Evolutionary conservation across 2,888 invertebrate species (phyloP).

Genomic region (Chaetoderma sp.): DNA sequence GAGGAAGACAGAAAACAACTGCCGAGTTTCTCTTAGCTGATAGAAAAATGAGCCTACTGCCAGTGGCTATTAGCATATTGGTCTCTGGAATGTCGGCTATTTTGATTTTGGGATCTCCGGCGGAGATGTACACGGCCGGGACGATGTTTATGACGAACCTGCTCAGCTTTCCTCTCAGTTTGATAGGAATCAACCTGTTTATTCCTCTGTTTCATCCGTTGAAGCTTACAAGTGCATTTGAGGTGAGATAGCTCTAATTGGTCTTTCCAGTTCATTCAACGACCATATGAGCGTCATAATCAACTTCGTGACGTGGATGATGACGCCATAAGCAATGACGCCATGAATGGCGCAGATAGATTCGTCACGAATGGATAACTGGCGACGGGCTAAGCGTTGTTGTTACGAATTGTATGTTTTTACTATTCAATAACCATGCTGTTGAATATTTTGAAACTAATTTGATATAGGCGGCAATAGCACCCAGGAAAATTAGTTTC

Average conservation of each 20-base stretch:
- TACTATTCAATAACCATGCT: too few species aligned
- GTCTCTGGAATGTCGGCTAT: constrained; percentile 66
- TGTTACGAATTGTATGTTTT: too few species aligned
- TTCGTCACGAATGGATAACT: too few species aligned
- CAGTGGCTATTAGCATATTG: constrained; percentile 59
- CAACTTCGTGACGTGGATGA: too few species aligned
- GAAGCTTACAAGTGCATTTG: constrained; percentile 42
- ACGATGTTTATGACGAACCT: constrained; percentile 43
- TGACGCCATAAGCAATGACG: too few species aligned
- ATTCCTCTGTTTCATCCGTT: constrained; percentile 45
- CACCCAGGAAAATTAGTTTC: too few species aligned
- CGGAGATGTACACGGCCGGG: constrained; percentile 60
- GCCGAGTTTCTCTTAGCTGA: constrained; percentile 58
- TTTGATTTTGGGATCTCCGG: constrained; percentile 59
- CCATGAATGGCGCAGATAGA: too few species aligned
- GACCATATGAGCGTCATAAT: too few species aligned
- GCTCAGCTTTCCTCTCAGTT: constrained; percentile 41
- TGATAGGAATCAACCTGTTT: constrained; percentile 36
- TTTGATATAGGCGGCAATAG: too few species aligned
- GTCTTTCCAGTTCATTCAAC: too few species aligned
- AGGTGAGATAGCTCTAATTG: constrained; percentile 40
- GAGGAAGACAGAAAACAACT: constrained; percentile 43
- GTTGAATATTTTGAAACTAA: too few species aligned
- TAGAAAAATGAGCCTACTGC: constrained; percentile 52
- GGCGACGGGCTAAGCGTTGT: too few species aligned